Conservation (phyloP, 64 coral and sea anemone genomes). For the Montipora sp. region DNA sequence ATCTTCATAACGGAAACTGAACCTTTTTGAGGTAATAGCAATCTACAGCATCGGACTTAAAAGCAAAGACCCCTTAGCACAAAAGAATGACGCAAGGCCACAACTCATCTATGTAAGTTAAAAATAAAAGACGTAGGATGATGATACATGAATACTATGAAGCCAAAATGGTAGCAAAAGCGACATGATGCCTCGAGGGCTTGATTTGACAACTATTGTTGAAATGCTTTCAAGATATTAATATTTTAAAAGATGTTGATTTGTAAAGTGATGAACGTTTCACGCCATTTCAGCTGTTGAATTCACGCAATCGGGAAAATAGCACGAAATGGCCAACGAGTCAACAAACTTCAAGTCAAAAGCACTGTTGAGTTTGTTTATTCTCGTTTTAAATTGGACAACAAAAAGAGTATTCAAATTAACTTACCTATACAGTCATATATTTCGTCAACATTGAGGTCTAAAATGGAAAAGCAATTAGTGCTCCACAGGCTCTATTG, state of each 20-base stretch:
- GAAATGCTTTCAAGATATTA: constrained; percentile 60
- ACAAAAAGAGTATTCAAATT: constrained; percentile 61
- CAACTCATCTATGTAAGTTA: background rate
- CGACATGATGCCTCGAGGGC: constrained; percentile 25
- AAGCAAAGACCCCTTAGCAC: background rate
- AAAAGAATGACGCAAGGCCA: background rate
- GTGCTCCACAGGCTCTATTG: constrained; percentile 44
- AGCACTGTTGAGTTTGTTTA: constrained; percentile 32
- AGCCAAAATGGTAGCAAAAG: constrained; percentile 35
- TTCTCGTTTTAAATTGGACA: constrained; percentile 47
- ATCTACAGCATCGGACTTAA: background rate
- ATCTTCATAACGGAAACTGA: constrained; percentile 19
- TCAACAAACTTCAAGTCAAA: constrained; percentile 1
- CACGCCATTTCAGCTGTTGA: constrained; percentile 34
- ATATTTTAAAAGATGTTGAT: constrained; percentile 63
- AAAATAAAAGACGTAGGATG: background rate
- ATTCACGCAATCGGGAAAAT: constrained; percentile 39
- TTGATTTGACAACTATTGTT: constrained; percentile 59
- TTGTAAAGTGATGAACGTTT: constrained; percentile 49
- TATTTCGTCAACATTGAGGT: constrained; percentile 46
- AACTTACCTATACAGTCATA: constrained; percentile 40
- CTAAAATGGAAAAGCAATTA: constrained; percentile 61
- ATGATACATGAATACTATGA: constrained; percentile 36
- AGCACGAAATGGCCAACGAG: background rate
- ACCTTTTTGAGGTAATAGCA: constrained; percentile 35